Conservation (phyloP, 2,888 invertebrate species). For the Chydorus sphaericus region DNA sequence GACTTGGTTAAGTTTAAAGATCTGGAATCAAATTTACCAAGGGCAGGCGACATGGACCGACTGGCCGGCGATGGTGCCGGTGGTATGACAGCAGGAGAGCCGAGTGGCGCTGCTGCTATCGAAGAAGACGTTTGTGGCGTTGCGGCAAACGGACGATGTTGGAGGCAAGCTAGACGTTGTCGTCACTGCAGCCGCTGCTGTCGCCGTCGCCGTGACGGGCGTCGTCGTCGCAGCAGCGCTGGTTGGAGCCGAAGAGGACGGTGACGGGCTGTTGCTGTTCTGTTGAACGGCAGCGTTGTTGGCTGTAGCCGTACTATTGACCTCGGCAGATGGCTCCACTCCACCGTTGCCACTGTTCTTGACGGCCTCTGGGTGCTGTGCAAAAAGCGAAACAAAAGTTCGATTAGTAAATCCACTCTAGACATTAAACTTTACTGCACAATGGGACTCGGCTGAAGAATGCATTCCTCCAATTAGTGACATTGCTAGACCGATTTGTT, state of each 20-base stretch:
- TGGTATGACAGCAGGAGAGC: slow-evolving; percentile 50
- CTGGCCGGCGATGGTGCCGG: slow-evolving; percentile 87
- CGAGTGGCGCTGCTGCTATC: background rate
- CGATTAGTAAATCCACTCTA: background rate
- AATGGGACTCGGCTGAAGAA: too few species aligned
- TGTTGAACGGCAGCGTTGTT: background rate
- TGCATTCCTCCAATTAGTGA: too few species aligned
- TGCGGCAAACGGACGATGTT: background rate
- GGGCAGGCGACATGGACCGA: slow-evolving; percentile 95
- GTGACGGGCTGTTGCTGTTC: background rate
- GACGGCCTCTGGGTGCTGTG: background rate
- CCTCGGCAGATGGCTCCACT: slow-evolving; percentile 3
- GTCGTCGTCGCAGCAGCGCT: background rate
- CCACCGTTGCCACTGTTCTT: background rate
- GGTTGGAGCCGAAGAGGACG: background rate
- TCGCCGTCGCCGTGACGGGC: background rate
- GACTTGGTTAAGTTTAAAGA: slow-evolving; percentile 4
- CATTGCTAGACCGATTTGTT: too few species aligned
- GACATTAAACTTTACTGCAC: background rate
- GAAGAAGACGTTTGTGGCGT: slow-evolving; percentile 25
- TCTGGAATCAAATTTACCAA: slow-evolving; percentile 48
- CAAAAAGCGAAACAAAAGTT: background rate
- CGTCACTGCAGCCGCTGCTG: background rate
- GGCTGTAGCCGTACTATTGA: background rate
- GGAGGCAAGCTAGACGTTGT: background rate